Conservation (phyloP, 2,888 invertebrate genomes). For the Ornithoptera alexandrae region DNA sequence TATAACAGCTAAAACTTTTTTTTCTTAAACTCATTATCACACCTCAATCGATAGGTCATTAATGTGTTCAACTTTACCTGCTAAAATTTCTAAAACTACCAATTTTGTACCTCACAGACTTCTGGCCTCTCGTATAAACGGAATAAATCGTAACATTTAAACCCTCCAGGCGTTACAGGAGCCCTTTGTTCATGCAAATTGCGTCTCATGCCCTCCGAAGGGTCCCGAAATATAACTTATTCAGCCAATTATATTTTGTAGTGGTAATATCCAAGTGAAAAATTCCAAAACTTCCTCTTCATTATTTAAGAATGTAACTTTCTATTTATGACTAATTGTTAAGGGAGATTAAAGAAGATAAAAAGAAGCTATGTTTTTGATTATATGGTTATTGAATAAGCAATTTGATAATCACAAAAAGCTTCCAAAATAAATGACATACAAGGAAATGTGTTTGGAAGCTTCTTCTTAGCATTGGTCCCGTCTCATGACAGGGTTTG, state of each 20-base stretch:
- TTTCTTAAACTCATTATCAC: background rate
- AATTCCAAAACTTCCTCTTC: background rate
- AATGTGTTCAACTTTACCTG: background rate
- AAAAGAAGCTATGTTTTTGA: too few relatives aligned
- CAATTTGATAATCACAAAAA: too few relatives aligned
- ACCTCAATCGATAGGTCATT: background rate
- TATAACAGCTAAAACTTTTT: background rate
- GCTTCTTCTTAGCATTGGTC: too few relatives aligned
- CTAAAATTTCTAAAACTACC: background rate
- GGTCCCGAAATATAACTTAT: background rate
- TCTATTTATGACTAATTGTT: background rate
- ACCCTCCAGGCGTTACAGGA: conserved; percentile 8
- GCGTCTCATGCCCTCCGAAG: conserved; percentile 8
- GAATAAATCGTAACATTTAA: conserved; percentile 10
- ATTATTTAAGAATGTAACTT: background rate
- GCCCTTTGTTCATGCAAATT: conserved; percentile 22
- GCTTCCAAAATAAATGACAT: too few relatives aligned
- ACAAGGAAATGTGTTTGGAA: too few relatives aligned
- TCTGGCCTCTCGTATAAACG: background rate
- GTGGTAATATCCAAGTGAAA: background rate
- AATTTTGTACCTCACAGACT: background rate
- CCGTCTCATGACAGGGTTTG: too few relatives aligned
- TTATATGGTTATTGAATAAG: too few relatives aligned
- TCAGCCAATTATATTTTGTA: conserved; percentile 1
- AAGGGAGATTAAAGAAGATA: too few relatives aligned